Evolutionary conservation across 2,888 invertebrate genomes (phyloP), one percentile per base, ranked within the genome.

Genomic region (Nemotelus nigrinus): DNA sequence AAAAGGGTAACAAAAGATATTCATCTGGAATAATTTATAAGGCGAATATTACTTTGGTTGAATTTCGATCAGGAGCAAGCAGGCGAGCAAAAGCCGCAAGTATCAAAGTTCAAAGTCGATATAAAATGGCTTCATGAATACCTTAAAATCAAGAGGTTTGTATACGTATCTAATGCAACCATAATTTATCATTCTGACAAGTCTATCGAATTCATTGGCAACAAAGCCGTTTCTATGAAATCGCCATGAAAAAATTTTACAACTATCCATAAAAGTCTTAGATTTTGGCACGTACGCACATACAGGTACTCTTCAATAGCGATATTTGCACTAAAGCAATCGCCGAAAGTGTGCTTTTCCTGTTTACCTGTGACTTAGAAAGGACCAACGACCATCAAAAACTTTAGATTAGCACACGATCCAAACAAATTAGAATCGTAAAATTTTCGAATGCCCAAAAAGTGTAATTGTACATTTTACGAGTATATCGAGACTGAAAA

Each of bases 11-110:
- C 76, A 78, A 78, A 74, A 77, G 78, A 76, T 77, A 74, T 60
- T 78, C 67, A 72, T 53, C 72, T 72, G 67, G 76, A 77, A 78
- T 79, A 79, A 76, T 79, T 78, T 78, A 78, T 74, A 78, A 77
- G 77, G 76, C 44, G 2, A n/a, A 41, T 55, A 8, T 48, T 8
- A 5, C 25, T 10, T 25, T 67, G n/a, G n/a, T 67, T 48, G 45
- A 44, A 41, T 3, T 8, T 5, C 58, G 58, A 8, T 7, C 50
- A 8, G 8, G 50, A 8, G 1, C 8, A 8, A 8, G 8, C 5
- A 50, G 8, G 6, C 8, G 50, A 50, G 50, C 25, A 25, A 25
- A 50, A 8, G 6, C 50, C 5, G 50, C 50, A 50, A 50, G 50
- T 5, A 7, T 50, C 6, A 50, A 50, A 7, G 5, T 50, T 5